Evolutionary conservation across 2,797 vertebrate species (phyloP).

Genomic region (Cirrhinus molitorella): DNA sequence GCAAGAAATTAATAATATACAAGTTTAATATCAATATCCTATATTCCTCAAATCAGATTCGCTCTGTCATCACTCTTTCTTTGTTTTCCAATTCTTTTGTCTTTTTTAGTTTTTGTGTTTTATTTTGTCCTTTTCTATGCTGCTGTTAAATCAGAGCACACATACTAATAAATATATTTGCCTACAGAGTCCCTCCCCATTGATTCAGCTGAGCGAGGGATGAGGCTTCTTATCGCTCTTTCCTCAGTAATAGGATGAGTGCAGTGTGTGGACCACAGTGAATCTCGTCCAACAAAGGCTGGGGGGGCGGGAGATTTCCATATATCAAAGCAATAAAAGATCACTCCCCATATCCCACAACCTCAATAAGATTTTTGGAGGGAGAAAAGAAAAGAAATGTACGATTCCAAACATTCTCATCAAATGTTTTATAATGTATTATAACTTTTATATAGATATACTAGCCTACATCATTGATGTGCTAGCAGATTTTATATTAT

Average conservation of each 20-base stretch:
- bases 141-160: constrained; percentile 46
- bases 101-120: constrained; percentile 50
- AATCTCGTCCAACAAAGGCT: constrained; percentile 64
- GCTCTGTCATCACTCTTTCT: constrained; percentile 51
- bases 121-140: constrained; percentile 65
- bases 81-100: constrained; percentile 15
- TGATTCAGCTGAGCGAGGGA: constrained; percentile 75
- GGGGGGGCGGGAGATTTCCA: constrained; percentile 64
- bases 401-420: neutral
- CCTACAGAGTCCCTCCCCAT: constrained; percentile 73
- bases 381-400: neutral
- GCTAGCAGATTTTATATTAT: constrained; percentile 2
- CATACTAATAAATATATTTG: constrained; percentile 77
- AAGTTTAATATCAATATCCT: neutral
- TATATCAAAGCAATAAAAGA: constrained; percentile 75
- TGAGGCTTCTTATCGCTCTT: constrained; percentile 77
- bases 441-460: neutral
- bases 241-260: constrained; percentile 83
- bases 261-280: constrained; percentile 78
- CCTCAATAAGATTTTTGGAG: neutral
- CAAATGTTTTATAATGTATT: neutral
- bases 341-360: constrained; percentile 67
- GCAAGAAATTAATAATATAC: neutral
- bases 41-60: constrained; percentile 56
- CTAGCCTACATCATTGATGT: neutral